These are phyloP conservation scores for Cephus cinctus DNA, from an alignment of 1,140 invertebrate genomes.

Conservation along the genomic window DNA sequence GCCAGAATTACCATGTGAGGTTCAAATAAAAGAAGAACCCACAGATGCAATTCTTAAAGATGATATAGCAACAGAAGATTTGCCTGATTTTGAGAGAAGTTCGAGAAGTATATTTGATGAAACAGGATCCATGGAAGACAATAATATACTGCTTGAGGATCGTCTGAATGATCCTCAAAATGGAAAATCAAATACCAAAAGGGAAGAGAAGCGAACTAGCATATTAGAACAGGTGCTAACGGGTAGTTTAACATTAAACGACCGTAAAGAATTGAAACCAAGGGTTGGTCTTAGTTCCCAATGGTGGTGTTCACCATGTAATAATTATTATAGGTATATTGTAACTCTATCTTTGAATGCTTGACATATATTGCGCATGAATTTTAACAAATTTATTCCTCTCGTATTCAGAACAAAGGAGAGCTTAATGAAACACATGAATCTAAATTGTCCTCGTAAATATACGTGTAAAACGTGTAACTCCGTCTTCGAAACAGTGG, in stretches of 20 bases:
- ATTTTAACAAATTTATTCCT: slow-evolving; percentile 10
- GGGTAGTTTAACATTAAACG: slow-evolving; percentile 38
- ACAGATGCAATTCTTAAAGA: background rate
- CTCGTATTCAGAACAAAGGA: slow-evolving; percentile 32
- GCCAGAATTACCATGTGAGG: slow-evolving; percentile 40
- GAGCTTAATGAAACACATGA: slow-evolving; percentile 38
- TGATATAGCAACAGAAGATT: too few species aligned
- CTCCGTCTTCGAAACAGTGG: slow-evolving; percentile 31
- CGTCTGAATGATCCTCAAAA: slow-evolving; percentile 5
- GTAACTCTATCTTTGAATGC: background rate
- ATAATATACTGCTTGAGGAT: slow-evolving; percentile 7
- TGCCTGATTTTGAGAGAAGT: too few species aligned
- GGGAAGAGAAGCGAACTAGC: slow-evolving; percentile 33
- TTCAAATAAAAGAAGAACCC: slow-evolving; percentile 42
- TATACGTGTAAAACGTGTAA: slow-evolving; percentile 41
- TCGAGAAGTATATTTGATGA: too few species aligned
- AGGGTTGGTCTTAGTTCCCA: slow-evolving; percentile 30
- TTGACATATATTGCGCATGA: background rate
- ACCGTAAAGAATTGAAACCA: slow-evolving; percentile 30
- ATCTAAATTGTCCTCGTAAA: slow-evolving; percentile 35
- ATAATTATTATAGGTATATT: slow-evolving; percentile 41
- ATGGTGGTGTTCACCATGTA: slow-evolving; percentile 44
- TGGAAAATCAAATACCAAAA: slow-evolving; percentile 11
- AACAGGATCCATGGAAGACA: slow-evolving; percentile 12
- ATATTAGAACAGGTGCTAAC: slow-evolving; percentile 42